Evolutionary conservation across 2,113 vertebrate genomes (phyloP).

Genomic region (Hoplias malabaricus): DNA sequence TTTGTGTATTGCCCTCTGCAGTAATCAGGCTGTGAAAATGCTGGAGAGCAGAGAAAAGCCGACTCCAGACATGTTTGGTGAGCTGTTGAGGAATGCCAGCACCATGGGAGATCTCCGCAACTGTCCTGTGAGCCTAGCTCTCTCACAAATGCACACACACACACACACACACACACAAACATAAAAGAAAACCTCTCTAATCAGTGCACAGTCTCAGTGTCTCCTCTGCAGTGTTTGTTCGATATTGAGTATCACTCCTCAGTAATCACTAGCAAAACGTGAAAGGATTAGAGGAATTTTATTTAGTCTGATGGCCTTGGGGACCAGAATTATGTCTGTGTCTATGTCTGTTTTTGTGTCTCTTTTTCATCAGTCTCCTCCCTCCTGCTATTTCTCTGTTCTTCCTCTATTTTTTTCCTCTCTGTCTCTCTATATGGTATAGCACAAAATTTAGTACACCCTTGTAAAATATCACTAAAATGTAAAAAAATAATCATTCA

Average conservation of each 20-base stretch:
- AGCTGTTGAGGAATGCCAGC: slow-evolving; percentile 91
- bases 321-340: neutral
- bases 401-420: neutral
- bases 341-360: neutral
- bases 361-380: no score
- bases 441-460: no score
- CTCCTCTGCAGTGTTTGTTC: no score
- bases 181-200: no score
- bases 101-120: slow-evolving; percentile 92
- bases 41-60: slow-evolving; percentile 90
- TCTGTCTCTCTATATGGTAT: neutral
- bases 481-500: no score
- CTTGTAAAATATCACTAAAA: no score
- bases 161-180: neutral
- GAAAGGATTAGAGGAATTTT: neutral
- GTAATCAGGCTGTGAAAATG: slow-evolving; percentile 96
- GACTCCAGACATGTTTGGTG: slow-evolving; percentile 94
- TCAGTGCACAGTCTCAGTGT: no score
- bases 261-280: no score
- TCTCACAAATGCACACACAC: slow-evolving; percentile 25
- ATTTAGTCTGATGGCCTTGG: neutral
- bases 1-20: slow-evolving; percentile 57
- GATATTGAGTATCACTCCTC: no score
- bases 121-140: slow-evolving; percentile 81
- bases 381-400: neutral